Evolutionary conservation across 2,113 vertebrate genomes (phyloP), one percentile per base, ranked within the genome.

Genomic region (Solea senegalensis): DNA sequence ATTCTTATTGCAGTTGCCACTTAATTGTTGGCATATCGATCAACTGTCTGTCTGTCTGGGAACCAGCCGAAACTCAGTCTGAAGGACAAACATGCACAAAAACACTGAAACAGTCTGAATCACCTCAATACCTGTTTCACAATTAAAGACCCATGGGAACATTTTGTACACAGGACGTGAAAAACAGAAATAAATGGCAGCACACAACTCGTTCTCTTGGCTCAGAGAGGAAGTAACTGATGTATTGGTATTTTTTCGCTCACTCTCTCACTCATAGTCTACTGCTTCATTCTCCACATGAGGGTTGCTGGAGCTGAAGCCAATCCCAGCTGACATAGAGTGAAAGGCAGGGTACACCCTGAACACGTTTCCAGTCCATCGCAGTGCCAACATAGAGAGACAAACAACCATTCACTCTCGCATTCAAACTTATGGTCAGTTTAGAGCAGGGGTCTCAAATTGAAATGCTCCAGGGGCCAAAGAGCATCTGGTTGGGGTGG

Each of bases 71-170:
- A 73, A 65, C 71, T 67, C 74, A 65, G 21, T 66, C 41, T 68
- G 70, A 76, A 80, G 67, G 73, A 21, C 49, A 5, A 44, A 68
- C 46, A 72, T 11, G 61, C 34, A 34, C 45, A 50, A 15, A 58
- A 45, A 62, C 21, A 48, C 44, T 26, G 15, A 40, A 72, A 51
- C 41, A 53, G 58, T 27, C 0, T 82, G 53, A 69, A 41, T 56
- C 53, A 80, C 83, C 76, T 78, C 51, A 80, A 16, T 57, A 48
- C 40, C 40, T 16, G 27, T 63, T 46, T 76, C 57, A 41, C 65
- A 27, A 15, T 34, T 7, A 64, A 59, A 61, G 43, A 16, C 6
- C 8, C 39, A 39, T 73, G 67, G 72, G 67, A 80, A 55, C 69
- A 69, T 52, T 48, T 28, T 34, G 51, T 9, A 44, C 7, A 3